phyloP scores from a whole-genome alignment of 1,140 invertebrate genomes.

The Orchesella cincta region DNA sequence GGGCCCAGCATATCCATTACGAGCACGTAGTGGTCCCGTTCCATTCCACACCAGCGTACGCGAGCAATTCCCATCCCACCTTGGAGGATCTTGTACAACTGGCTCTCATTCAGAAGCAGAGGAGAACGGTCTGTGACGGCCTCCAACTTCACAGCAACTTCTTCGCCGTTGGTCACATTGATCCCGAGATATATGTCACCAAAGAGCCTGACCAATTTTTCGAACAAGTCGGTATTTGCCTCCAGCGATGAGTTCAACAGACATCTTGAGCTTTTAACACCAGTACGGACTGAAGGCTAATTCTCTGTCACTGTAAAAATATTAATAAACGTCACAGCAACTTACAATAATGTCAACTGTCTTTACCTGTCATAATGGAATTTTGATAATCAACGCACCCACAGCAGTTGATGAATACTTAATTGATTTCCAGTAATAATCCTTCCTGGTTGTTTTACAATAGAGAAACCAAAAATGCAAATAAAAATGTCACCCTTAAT shows the following conservation, averaged over 20 bases:
- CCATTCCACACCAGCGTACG: conserved; percentile 83
- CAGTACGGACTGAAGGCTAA: too few species aligned
- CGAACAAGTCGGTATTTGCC: conserved; percentile 63
- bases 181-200: conserved; percentile 71
- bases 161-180: conserved; percentile 70
- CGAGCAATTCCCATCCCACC: conserved; percentile 94
- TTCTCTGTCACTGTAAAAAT: too few species aligned
- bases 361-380: too few species aligned
- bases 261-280: too few species aligned
- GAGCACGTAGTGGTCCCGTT: conserved; percentile 90
- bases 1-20: conserved; percentile 96
- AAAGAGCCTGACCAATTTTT: conserved; percentile 71
- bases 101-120: conserved; percentile 92
- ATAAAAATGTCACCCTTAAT: too few species aligned
- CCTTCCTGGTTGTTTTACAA: too few species aligned
- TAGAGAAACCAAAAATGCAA: too few species aligned
- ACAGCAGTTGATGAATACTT: too few species aligned
- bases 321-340: too few species aligned
- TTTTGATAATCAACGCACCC: too few species aligned
- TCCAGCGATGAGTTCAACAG: neutral
- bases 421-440: too few species aligned
- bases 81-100: conserved; percentile 87
- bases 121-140: conserved; percentile 87
- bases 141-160: conserved; percentile 96
- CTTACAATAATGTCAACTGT: too few species aligned